These are phyloP conservation scores for Asobara japonica DNA, from an alignment of 1,140 invertebrate genomes.

Conservation along the genomic window DNA sequence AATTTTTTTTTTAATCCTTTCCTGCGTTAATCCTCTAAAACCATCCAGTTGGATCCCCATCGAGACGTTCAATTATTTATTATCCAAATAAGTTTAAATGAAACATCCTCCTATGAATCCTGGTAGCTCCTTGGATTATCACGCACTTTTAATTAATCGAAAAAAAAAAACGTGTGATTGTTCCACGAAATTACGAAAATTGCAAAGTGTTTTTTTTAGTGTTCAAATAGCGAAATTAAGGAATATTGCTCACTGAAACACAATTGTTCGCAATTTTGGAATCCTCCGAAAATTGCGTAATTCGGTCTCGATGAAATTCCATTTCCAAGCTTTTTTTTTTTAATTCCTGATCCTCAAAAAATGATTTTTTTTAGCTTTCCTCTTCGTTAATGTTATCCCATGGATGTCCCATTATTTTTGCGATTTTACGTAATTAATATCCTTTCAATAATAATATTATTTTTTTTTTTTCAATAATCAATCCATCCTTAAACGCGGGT, in stretches of 20 bases:
- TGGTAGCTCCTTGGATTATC: slow-evolving; percentile 3
- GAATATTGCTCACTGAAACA: slow-evolving; percentile 10
- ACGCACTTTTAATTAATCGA: neutral
- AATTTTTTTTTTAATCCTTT: neutral
- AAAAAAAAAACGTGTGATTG: neutral
- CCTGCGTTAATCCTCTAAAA: neutral
- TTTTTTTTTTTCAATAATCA: slow-evolving; percentile 13
- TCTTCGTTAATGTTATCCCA: slow-evolving; percentile 50
- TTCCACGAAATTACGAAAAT: neutral
- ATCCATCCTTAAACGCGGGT: slow-evolving; percentile 61
- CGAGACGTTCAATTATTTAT: slow-evolving; percentile 33
- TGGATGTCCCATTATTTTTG: slow-evolving; percentile 47
- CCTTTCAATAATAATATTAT: slow-evolving; percentile 38
- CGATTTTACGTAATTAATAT: slow-evolving; percentile 33
- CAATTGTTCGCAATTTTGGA: neutral
- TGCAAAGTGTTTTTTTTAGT: too few species aligned
- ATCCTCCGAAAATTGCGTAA: slow-evolving; percentile 52
- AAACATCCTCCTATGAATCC: slow-evolving; percentile 32
- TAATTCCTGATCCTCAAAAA: slow-evolving; percentile 41
- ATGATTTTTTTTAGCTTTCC: slow-evolving; percentile 46
- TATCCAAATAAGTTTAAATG: slow-evolving; percentile 19
- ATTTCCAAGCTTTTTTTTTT: slow-evolving; percentile 39
- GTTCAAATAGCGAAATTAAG: too few species aligned
- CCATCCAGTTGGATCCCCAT: slow-evolving; percentile 27
- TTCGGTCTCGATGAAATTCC: slow-evolving; percentile 57